A percentile compares a stretch with the other conserved stretches of the same genome.
Evolutionary conservation across 2,888 invertebrate genomes (phyloP).

Genomic region (Xiphydria camelus): DNA sequence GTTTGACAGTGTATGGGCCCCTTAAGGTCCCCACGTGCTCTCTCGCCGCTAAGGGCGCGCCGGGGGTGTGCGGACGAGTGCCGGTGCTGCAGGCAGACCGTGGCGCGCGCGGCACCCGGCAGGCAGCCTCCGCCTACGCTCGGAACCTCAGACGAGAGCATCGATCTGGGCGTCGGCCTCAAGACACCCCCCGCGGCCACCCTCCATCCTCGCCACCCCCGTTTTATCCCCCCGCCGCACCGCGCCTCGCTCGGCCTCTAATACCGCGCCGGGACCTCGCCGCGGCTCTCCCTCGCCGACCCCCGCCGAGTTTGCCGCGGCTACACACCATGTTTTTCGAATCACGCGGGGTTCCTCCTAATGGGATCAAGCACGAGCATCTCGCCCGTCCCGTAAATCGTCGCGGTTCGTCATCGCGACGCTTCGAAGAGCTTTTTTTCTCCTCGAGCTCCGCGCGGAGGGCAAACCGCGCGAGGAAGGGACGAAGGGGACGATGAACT

Average conservation of each 20-base stretch:
- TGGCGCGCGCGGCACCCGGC: slow-evolving; percentile 27
- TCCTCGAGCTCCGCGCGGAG: no score
- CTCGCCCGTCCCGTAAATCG: no score
- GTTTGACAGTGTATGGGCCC: no score
- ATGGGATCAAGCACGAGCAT: no score
- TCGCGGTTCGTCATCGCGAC: no score
- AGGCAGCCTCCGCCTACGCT: slow-evolving; percentile 42
- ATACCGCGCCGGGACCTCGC: slow-evolving; percentile 3
- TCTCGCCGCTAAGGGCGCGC: slow-evolving; percentile 9
- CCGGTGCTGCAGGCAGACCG: slow-evolving; percentile 12
- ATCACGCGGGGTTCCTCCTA: no score
- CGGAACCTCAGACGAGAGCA: slow-evolving; percentile 52
- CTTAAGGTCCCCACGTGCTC: slow-evolving; percentile 10
- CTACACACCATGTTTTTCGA: background rate
- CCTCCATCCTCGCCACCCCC: slow-evolving; percentile 9
- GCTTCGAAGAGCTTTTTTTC: no score
- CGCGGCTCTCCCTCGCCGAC: slow-evolving; percentile 8
- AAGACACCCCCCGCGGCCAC: slow-evolving; percentile 35
- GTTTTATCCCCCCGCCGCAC: slow-evolving; percentile 2
- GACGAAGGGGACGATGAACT: no score
- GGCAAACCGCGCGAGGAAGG: no score
- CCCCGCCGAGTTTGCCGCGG: no score
- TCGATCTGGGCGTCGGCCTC: slow-evolving; percentile 56
- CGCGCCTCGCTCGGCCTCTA: slow-evolving; percentile 13
- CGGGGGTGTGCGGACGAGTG: slow-evolving; percentile 14